These are phyloP conservation scores for Seriola rivoliana DNA, from an alignment of 2,113 vertebrate species.

Conservation along the genomic window DNA sequence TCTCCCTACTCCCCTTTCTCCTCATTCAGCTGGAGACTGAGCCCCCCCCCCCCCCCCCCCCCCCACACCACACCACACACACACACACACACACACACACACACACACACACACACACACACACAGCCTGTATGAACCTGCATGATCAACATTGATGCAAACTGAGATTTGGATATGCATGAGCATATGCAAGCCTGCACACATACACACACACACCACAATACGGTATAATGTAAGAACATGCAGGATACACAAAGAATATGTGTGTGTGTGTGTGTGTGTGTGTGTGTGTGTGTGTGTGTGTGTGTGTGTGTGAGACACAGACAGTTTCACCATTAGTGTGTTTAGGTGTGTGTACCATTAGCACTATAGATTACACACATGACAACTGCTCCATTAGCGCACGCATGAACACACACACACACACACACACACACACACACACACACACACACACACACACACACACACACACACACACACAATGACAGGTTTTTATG, in stretches of 20 bases:
- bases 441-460: background rate
- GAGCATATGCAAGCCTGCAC: too few species aligned
- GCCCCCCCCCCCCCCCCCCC: background rate
- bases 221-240: constrained; percentile 16
- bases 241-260: background rate
- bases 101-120: constrained; percentile 26
- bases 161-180: too few species aligned
- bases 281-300: too few species aligned
- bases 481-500: background rate
- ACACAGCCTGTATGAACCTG: too few species aligned
- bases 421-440: constrained; percentile 2
- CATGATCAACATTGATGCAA: too few species aligned
- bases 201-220: background rate
- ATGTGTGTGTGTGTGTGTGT: too few species aligned
- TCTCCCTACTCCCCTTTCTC: constrained; percentile 13
- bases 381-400: constrained; percentile 26
- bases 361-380: constrained; percentile 18
- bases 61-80: too few species aligned
- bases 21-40: constrained; percentile 34
- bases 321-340: too few species aligned
- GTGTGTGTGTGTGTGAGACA: background rate
- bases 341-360: background rate
- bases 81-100: constrained; percentile 23
- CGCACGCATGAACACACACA: too few species aligned
- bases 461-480: background rate